Base-by-base conservation (phyloP, 2,888 invertebrate genomes). In the Argyresthia albistria region DNA sequence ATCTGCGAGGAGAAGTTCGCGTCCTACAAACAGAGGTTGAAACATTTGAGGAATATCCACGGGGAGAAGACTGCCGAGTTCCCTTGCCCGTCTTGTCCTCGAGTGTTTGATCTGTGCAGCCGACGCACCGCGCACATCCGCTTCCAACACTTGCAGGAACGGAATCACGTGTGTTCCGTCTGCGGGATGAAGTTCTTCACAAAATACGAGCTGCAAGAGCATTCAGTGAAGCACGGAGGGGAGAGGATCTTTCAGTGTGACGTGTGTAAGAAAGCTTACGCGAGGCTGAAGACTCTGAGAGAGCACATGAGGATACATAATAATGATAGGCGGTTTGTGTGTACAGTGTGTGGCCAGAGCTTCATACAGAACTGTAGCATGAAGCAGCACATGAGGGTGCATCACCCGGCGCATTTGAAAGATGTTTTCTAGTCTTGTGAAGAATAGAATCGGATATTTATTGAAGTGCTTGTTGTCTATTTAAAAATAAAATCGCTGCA, bases 121-220 rank as follows among this genome's bases (percentile, higher is more conserved):
- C 66, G 77, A 0, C 62, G 86, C 8, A 86, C 83, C 0, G 76
- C 81, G 0, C 88, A 88, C 53, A 76, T 87, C 14, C 66, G 77
- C 4, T 80, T 76, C 43, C 81, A 75, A 62, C 90, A 80, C 60
- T 65, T 76, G 51, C 88, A 76, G 64, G 89, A 78, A 60, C 71
- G 77, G 54, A 89, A 82, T 42, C 89, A 88, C 55, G 67, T 86
- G 0, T 90, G 90, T 58, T 65, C 78, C 0, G 73, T 81, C 1
- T 90, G 90, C 48, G 80, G 84, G 0, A 88, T 87, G 74, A 87
- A 88, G 60, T 90, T 90, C 58, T 89, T 88, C 55, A 83, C 86
- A 0, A 89, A 89, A 51, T 88, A 88, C 52, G 89, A 89, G 56
- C 66, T 90, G 35, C 88, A 88, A 39, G 88, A 88, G 55, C 90